These are phyloP conservation scores for Dendrocopos noguchii DNA, from an alignment of 2,113 vertebrate genomes.

Conservation along the genomic window DNA sequence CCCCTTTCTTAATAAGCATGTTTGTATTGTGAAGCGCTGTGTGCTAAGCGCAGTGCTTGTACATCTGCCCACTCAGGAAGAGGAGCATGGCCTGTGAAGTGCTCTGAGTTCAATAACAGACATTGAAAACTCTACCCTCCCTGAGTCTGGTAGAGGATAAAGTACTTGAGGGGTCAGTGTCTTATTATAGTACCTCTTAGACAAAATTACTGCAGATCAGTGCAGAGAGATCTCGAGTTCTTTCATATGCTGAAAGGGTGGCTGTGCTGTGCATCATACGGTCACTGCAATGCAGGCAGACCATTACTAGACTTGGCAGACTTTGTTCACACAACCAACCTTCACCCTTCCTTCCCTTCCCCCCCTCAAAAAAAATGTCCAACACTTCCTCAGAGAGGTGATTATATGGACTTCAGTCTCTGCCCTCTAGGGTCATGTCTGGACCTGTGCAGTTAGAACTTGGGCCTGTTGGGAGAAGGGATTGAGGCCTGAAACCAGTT, in stretches of 20 bases:
- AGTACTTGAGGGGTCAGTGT: not conserved
- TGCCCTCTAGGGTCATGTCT: slow-evolving; percentile 93
- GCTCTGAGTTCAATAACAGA: slow-evolving; percentile 3
- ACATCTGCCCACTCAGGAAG: not conserved
- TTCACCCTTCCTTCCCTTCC: slow-evolving; percentile 40
- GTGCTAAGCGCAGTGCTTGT: not conserved
- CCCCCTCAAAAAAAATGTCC: slow-evolving; percentile 47
- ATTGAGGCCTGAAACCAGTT: slow-evolving; percentile 77
- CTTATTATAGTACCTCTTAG: not conserved
- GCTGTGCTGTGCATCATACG: slow-evolving; percentile 34
- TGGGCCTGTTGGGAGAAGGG: slow-evolving; percentile 87
- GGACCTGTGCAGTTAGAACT: slow-evolving; percentile 92
- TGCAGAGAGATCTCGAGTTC: not conserved
- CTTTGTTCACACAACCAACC: slow-evolving; percentile 52
- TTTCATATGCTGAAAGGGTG: slow-evolving; percentile 15
- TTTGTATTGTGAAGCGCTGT: not conserved
- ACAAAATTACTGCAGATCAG: not conserved
- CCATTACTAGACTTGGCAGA: slow-evolving; percentile 8
- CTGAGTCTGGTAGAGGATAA: not conserved
- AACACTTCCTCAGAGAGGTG: slow-evolving; percentile 69
- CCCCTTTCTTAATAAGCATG: slow-evolving; percentile 15
- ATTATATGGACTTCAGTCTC: slow-evolving; percentile 82
- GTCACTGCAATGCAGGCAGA: slow-evolving; percentile 36
- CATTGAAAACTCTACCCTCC: not conserved
- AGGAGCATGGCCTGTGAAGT: slow-evolving; percentile 31